Evolutionary conservation across 2,113 vertebrate species (phyloP).

Genomic region (Climacteris rufus): DNA sequence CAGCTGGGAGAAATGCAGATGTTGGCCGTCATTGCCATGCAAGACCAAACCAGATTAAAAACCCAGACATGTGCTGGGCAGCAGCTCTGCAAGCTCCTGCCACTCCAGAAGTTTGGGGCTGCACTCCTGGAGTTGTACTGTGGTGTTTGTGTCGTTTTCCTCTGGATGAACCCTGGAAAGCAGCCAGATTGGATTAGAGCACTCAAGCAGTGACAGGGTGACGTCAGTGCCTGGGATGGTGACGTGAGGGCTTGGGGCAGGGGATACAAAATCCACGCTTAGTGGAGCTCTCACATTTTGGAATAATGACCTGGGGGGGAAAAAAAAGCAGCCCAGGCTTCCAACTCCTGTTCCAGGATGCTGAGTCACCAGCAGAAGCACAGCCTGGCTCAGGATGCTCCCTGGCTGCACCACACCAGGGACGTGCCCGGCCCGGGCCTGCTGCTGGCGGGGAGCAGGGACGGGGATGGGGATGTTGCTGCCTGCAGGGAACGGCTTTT

Average conservation of each 20-base stretch:
- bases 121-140: background rate
- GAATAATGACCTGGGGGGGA: background rate
- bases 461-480: background rate
- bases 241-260: accelerated
- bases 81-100: background rate
- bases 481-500: background rate
- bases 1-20: background rate
- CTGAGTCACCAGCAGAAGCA: background rate
- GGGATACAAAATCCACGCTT: background rate
- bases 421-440: background rate
- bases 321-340: background rate
- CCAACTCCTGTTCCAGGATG: background rate
- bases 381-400: background rate
- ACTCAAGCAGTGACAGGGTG: background rate
- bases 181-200: background rate
- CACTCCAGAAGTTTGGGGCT: background rate
- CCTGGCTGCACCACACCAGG: background rate
- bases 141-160: accelerated
- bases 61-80: background rate
- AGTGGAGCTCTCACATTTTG: background rate
- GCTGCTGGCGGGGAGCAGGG: background rate
- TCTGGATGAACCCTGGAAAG: background rate
- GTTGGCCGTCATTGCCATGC: background rate
- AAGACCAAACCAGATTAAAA: background rate
- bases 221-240: accelerated